Conservation (phyloP, 2,797 vertebrate genomes). For the Bradypodion ventrale region DNA sequence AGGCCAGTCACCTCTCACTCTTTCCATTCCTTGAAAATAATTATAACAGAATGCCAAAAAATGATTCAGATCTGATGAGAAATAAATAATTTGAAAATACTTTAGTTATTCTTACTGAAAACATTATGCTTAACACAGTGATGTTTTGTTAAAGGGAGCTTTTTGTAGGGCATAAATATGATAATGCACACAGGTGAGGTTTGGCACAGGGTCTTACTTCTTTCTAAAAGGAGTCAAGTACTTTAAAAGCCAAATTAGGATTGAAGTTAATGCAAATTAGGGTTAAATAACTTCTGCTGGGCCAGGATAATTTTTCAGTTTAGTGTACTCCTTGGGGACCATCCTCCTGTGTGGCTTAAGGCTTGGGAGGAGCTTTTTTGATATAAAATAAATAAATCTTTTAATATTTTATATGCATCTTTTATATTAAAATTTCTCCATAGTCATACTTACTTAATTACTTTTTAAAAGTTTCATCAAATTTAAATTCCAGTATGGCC, state of each 20-base stretch:
- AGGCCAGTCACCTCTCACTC: neutral
- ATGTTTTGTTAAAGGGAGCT: neutral
- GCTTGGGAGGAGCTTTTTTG: too few relatives aligned
- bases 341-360: too few relatives aligned
- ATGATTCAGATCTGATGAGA: neutral
- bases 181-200: conserved; percentile 20
- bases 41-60: neutral
- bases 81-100: conserved; percentile 16
- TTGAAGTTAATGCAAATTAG: neutral
- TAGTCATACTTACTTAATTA: too few relatives aligned
- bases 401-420: too few relatives aligned
- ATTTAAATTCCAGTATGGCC: too few relatives aligned
- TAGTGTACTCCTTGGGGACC: too few relatives aligned
- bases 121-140: conserved; percentile 16
- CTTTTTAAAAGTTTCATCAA: too few relatives aligned
- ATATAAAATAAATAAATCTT: too few relatives aligned
- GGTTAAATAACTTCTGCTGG: too few relatives aligned
- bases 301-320: too few relatives aligned
- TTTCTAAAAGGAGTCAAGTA: conserved; percentile 1
- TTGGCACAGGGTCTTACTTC: conserved; percentile 34
- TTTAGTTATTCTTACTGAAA: conserved; percentile 8
- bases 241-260: conserved; percentile 15
- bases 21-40: neutral
- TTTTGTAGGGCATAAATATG: neutral
- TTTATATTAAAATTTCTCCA: too few relatives aligned